These are phyloP conservation scores for Sandelia bainsii DNA, from an alignment of 2,797 vertebrate genomes.

Conservation along the genomic window DNA sequence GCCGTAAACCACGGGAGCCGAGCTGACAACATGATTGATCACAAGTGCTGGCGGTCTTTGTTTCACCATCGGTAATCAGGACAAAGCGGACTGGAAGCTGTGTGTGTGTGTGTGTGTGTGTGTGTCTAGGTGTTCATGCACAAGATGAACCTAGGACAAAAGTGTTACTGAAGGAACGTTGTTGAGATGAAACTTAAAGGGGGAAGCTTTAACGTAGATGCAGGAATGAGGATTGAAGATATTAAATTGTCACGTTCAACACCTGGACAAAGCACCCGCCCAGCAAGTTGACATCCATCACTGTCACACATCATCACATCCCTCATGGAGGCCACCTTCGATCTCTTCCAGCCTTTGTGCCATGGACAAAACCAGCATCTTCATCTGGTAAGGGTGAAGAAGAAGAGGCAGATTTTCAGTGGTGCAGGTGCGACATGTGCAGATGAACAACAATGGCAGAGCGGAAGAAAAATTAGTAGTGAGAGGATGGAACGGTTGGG, in stretches of 20 bases:
- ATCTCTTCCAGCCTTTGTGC: constrained; percentile 81
- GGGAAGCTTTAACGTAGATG: constrained; percentile 8
- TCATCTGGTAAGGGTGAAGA: constrained; percentile 77
- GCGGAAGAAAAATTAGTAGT: background rate
- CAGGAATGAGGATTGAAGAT: background rate
- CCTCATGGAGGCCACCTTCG: constrained; percentile 72
- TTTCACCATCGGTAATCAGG: constrained; percentile 62
- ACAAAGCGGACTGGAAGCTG: constrained; percentile 56
- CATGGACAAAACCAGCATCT: constrained; percentile 83
- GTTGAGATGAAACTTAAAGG: constrained; percentile 30
- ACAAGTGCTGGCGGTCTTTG: constrained; percentile 70
- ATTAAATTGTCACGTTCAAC: constrained; percentile 20
- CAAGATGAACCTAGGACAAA: constrained; percentile 55
- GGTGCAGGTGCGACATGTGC: constrained; percentile 5
- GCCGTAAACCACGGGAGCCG: constrained; percentile 49
- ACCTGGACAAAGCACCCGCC: constrained; percentile 25
- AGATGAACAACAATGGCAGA: constrained; percentile 1
- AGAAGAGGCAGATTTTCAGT: background rate
- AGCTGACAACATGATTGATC: constrained; percentile 79
- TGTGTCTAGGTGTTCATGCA: constrained; percentile 21
- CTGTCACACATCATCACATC: constrained; percentile 37
- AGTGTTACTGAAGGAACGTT: constrained; percentile 19
- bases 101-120: constrained; percentile 29
- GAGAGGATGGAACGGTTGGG: constrained; percentile 11
- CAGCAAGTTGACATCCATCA: constrained; percentile 15